Evolutionary conservation across 1,140 invertebrate genomes (phyloP), one percentile per base, ranked within the genome.

Genomic region (Leptopilina boulardi): DNA sequence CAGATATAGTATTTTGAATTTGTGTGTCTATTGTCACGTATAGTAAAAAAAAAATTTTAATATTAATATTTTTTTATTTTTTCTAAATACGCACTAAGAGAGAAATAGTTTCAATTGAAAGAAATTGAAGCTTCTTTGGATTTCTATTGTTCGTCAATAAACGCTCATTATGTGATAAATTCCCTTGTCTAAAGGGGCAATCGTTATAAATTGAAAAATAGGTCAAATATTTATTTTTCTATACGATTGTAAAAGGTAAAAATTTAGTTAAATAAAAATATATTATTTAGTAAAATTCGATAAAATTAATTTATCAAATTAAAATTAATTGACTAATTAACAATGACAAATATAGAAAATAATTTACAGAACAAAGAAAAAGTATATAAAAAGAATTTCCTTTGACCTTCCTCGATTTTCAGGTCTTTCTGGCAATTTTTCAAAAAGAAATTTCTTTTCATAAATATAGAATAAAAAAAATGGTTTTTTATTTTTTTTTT

Each of bases 141-240:
- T 66, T 66, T 18, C 47, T 30, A 66, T 66, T 66, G 23, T 66
- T 66, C 59, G 26, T 66, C n/a, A 66, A 66, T 66, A 66, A 30
- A 66, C 26, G 23, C 26, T 30, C 59, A 6, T 66, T 13, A 66
- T 10, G 13, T 13, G 9, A 66, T 66, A 66, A 66, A 34, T 66
- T 66, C 13, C 3, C 4, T 15, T 66, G 59, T 30, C 59, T 66
- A 13, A 6, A 66, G 26, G 11, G 59, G 23, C 13, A 30, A 66
- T 66, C 23, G 3, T 13, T 10, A 30, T 23, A 66, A 66, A 66
- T 34, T 66, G 56, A 66, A 30, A 30, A 51, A 51, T 51, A 66
- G 26, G 59, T 66, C 26, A 30, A 8, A 23, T n/a, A 26, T 23
- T 66, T 66, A 30, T 2, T 26, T 59, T 15, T 3, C 8, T 13